These are phyloP conservation scores for Entomyzon cyanotis DNA, from an alignment of 2,113 vertebrate genomes.

Conservation along the genomic window DNA sequence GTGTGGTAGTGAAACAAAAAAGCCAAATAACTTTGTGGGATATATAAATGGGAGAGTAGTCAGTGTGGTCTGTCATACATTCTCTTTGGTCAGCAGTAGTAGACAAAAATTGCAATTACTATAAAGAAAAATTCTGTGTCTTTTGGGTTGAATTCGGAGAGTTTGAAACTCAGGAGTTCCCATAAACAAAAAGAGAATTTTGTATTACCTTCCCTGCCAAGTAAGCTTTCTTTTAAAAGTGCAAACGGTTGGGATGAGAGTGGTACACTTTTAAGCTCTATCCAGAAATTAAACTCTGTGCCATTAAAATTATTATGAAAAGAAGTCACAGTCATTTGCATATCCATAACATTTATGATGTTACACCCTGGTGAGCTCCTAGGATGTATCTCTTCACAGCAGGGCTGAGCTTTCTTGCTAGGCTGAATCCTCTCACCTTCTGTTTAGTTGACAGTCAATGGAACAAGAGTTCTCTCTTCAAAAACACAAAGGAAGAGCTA, in stretches of 20 bases:
- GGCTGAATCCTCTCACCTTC: neutral
- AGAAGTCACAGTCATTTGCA: neutral
- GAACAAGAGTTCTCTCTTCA: neutral
- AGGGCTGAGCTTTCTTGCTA: neutral
- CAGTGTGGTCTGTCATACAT: neutral
- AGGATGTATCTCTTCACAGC: neutral
- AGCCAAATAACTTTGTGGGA: neutral
- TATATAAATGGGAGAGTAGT: neutral
- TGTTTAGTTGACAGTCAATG: neutral
- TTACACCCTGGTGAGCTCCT: neutral
- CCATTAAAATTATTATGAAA: neutral
- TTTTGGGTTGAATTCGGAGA: neutral
- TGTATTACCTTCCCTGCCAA: neutral
- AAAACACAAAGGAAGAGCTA: neutral
- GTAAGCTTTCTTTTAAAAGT: neutral
- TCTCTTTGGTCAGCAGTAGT: neutral
- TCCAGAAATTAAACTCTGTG: neutral
- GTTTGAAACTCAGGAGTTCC: neutral
- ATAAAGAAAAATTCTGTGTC: neutral
- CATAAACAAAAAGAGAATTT: neutral
- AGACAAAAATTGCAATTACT: neutral
- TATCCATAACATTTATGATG: neutral
- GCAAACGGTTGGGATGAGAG: neutral
- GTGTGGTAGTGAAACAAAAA: neutral
- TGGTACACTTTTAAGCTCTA: neutral